Evolutionary conservation across 2,113 vertebrate species (phyloP), one percentile per base, ranked within the genome.

Genomic region (Heterotis niloticus): DNA sequence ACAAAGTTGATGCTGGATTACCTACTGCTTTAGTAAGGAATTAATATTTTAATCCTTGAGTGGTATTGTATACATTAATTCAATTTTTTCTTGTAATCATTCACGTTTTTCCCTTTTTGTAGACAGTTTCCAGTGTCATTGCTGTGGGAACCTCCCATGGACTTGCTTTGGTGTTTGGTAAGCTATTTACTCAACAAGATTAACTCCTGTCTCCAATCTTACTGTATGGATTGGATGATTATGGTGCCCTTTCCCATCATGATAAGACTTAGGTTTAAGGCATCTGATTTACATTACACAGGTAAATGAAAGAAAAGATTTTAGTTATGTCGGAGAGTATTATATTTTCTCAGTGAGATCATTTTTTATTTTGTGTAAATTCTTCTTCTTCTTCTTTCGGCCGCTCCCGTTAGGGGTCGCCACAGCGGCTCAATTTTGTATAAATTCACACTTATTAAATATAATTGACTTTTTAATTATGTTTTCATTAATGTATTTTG

Each of bases 121-220:
- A 99, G 97, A 95, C 96, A 5, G 93, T 98, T 78, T 95, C 96
- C 1, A 96, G 92, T 78, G 93, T 99, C 65, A 97, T 99, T 79
- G 96, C 95, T 52, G 96, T 99, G 82, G 98, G 98, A n/a, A 99
- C 98, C 0, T 98, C 98, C 78, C 98, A 99, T 85, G 98, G 98
- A 67, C 85, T 99, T 84, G 96, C 95, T 23, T 88, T 99, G 79
- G 94, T 99, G 85, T 99, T 98, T 86, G 98, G 98, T 99, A 93
- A 96, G 94, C 7, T 44, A 7, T 4, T 2, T 44, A 44, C 7
- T 44, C 34, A 44, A 2, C 34, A 44, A 44, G 34, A 44, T 44
- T 2, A 44, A 44, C 34, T 44, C 34, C 34, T 44, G 34, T 4
- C 34, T 44, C n/a, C n/a, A 7, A 44, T 7, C 7, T 44, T 7